Conservation (phyloP, 2,888 invertebrate genomes). For the Linnaemya vulpina region DNA sequence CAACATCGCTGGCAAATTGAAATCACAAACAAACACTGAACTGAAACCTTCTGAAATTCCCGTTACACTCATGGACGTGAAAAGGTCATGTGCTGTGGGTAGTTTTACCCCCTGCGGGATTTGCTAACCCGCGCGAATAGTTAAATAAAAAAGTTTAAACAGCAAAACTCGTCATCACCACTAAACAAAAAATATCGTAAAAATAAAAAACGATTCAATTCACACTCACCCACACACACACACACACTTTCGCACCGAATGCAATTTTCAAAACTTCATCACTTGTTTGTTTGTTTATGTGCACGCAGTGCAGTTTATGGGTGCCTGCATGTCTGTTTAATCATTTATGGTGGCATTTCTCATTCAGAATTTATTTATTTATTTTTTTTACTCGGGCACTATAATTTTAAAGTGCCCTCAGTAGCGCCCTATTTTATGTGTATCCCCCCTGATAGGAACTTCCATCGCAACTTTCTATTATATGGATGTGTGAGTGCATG, state of each 20-base stretch:
- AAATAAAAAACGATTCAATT: slow-evolving; percentile 12
- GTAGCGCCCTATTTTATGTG: slow-evolving; percentile 13
- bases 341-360: slow-evolving; percentile 10
- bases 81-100: not conserved
- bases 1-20: not conserved
- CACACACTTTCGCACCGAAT: not conserved
- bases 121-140: not conserved
- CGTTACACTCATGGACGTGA: not conserved
- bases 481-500: no score
- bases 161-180: slow-evolving; percentile 41
- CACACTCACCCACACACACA: not conserved
- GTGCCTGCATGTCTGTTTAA: not conserved
- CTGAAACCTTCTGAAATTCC: not conserved
- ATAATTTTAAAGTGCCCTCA: slow-evolving; percentile 16
- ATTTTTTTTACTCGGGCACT: not conserved
- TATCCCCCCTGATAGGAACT: not conserved
- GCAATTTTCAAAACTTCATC: not conserved
- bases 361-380: not conserved
- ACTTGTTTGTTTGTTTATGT: not conserved
- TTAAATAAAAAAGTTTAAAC: not conserved
- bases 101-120: not conserved
- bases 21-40: slow-evolving; percentile 6
- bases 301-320: not conserved
- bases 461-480: not conserved
- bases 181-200: slow-evolving; percentile 3